phyloP scores from a whole-genome alignment of 2,888 invertebrate species.

The Chironomus riparius region DNA sequence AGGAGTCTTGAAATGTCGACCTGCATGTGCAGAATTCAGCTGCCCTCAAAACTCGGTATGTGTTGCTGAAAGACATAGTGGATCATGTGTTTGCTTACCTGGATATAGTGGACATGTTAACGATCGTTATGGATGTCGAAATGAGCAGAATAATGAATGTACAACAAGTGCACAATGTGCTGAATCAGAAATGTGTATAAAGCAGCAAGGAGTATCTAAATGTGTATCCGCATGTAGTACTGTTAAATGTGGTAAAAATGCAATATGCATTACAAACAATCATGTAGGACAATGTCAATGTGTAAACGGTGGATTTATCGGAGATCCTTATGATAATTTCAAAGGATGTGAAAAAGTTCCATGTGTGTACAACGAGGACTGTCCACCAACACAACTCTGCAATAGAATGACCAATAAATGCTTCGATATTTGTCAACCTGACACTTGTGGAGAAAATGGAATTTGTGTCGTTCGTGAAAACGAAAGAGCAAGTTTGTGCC shows the following conservation, averaged over 20 bases:
- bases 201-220: constrained; percentile 50
- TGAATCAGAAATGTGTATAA: constrained; percentile 70
- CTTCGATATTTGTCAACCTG: constrained; percentile 68
- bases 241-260: constrained; percentile 72
- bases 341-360: constrained; percentile 71
- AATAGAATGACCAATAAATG: constrained; percentile 76
- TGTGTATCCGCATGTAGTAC: constrained; percentile 73
- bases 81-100: constrained; percentile 71
- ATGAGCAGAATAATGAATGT: constrained; percentile 64
- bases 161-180: constrained; percentile 70
- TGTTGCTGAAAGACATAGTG: constrained; percentile 60
- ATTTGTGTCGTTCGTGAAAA: constrained; percentile 74
- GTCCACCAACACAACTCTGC: constrained; percentile 68
- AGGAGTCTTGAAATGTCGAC: constrained; percentile 72
- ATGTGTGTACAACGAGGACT: constrained; percentile 79
- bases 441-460: constrained; percentile 77
- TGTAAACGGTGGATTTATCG: constrained; percentile 76
- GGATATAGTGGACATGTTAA: constrained; percentile 86
- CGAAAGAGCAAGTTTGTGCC: constrained; percentile 64
- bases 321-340: constrained; percentile 69
- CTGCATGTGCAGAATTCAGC: constrained; percentile 69
- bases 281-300: constrained; percentile 85
- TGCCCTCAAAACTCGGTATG: constrained; percentile 80
- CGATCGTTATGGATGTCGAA: constrained; percentile 76
- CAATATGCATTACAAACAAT: constrained; percentile 80